phyloP scores from a whole-genome alignment of 2,888 invertebrate genomes.

The Emmelina monodactyla region DNA sequence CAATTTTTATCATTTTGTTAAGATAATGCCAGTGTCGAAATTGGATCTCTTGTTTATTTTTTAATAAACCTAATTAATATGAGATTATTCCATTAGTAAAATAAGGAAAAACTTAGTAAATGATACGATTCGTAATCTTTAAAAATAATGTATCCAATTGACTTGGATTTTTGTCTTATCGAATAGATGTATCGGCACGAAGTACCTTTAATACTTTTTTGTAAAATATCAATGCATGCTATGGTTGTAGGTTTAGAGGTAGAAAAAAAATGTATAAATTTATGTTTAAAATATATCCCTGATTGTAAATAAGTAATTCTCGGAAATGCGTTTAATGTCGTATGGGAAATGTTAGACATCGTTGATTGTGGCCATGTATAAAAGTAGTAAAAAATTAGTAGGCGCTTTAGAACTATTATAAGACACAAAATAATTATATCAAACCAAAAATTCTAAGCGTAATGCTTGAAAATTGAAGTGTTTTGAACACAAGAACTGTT shows the following conservation, averaged over 20 bases:
- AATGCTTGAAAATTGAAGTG: conserved; percentile 64
- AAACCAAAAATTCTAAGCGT: conserved; percentile 64
- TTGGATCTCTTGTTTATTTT: conserved; percentile 51
- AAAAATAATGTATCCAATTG: background rate
- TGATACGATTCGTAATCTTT: background rate
- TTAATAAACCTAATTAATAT: conserved; percentile 35
- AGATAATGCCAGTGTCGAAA: conserved; percentile 18
- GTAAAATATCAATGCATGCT: background rate
- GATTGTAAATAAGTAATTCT: background rate
- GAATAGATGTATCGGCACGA: conserved; percentile 7
- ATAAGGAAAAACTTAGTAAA: conserved; percentile 32
- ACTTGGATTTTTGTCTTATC: too few species aligned
- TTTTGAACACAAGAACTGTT: conserved; percentile 54
- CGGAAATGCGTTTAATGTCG: background rate
- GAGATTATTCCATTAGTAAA: conserved; percentile 65
- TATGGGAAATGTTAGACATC: background rate
- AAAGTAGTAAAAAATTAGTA: conserved; percentile 20
- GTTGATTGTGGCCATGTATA: conserved; percentile 55
- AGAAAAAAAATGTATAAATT: conserved; percentile 35
- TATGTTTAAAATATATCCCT: background rate
- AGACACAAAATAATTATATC: conserved; percentile 47
- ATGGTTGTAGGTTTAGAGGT: background rate
- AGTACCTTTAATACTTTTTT: background rate
- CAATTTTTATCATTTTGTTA: too few species aligned
- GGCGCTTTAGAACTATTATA: conserved; percentile 16